Evolutionary conservation across 1,140 invertebrate genomes (phyloP), one percentile per base, ranked within the genome.

Genomic region (Zelostemma sp.): DNA sequence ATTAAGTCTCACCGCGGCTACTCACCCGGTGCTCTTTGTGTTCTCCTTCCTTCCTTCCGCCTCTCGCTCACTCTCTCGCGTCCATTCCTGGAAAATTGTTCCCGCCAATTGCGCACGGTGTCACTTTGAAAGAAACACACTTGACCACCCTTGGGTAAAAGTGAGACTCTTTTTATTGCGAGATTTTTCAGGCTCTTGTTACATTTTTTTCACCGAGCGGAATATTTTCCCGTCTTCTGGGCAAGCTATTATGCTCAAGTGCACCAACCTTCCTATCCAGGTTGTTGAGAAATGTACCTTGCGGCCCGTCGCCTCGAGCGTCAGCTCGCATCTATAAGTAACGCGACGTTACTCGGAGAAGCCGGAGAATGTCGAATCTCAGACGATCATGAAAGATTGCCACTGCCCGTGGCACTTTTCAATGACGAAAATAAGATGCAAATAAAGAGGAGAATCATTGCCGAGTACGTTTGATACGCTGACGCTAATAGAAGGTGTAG

Each of bases 1-100:
- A 86, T 86, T 86, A 86, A 85, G 80, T 84, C 83, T 80, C 75
- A 78, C 81, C 79, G 80, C 79, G 78, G 81, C 79, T 82, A 77
- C 77, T 80, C 76, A 60, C 58, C 57, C 61, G 62, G 61, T 66
- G 58, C 63, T 68, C 68, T 71, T 74, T 70, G 67, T 69, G 47
- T 57, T 56, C 53, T 68, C 69, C 69, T 77, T 68, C 55, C 67
- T 67, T 57, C 66, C 41, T 53, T 33, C 47, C 57, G 51, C 56
- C 59, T 60, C 35, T 57, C 57, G 62, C 38, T 35, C 33, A 16
- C 33, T 28, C 15, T 35, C 35, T 51, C 47, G 49, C 49, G 51
- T n/a, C 40, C 11, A 45, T 16, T 31, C 35, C 12, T 11, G 9
- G 9, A n/a, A 38, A 38, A 38, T 38, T 11, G 35, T n/a, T 11